Evolutionary conservation across 2,888 invertebrate species (phyloP), one percentile per base, ranked within the genome.

Genomic region (Callinectes sapidus): DNA sequence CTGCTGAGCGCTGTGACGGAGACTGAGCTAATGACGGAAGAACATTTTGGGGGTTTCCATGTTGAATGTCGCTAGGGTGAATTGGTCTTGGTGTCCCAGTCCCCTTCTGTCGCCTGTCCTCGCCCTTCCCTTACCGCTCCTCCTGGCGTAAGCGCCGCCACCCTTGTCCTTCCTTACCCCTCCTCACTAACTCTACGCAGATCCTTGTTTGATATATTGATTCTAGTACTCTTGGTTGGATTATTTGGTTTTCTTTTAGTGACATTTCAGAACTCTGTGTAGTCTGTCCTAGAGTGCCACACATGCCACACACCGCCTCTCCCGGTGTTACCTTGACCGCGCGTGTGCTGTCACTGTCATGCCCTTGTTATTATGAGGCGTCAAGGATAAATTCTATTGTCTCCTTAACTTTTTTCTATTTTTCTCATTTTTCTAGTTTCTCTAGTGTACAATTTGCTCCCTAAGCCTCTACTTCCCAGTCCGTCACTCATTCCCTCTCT

Each of bases 91-190:
- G n/a, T 35, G 32, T 35, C 32, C n/a, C 71, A 16, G 32, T 35
- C 81, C 28, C 71, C 28, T 71, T 71, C 28, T 71, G n/a, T 71
- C 71, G 10, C 71, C 28, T 71, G 23, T 28, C 71, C 71, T 71
- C 71, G 23, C 81, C 81, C 35, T 13, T 81, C 35, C 35, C 81
- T 32, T 61, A 16, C 18, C 1, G 3, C 61, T 61, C 61, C 23
- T 61, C 61, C 61, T 18, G 5, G 14, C 35, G 13, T 18, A 2
- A 13, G 16, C 18, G 35, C 35, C 81, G 32, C 16, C 81, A 81
- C 32, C 81, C 81, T 81, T 35, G 81, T 81, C 81, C 81, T 81
- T 81, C 81, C 81, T 81, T 32, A 16, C 35, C 16, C 81, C 81
- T 77, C 71, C 71, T n/a, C 71, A 6, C 28, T n/a, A 77, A 13